These are phyloP conservation scores for Colletes collaris DNA, from an alignment of 2,888 invertebrate genomes.

Conservation along the genomic window DNA sequence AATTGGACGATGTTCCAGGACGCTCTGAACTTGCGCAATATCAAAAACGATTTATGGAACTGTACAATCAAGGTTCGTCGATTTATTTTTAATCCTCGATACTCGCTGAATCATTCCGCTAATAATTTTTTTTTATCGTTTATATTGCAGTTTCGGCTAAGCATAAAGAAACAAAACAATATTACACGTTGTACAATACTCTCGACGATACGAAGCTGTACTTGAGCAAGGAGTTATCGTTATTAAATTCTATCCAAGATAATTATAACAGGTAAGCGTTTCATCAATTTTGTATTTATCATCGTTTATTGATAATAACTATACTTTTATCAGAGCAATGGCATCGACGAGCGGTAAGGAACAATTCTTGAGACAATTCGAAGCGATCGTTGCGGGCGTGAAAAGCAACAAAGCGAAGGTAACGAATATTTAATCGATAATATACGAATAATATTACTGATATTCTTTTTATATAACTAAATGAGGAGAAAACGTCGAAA, in stretches of 20 bases:
- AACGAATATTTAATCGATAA: background rate
- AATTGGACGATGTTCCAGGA: constrained; percentile 96
- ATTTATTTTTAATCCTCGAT: constrained; percentile 23
- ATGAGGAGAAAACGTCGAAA: too few relatives aligned
- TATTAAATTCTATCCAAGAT: constrained; percentile 95
- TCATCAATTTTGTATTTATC: constrained; percentile 9
- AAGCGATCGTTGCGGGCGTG: constrained; percentile 95
- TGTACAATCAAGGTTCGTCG: constrained; percentile 94
- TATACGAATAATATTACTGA: background rate
- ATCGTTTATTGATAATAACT: constrained; percentile 1
- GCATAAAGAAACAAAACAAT: constrained; percentile 98
- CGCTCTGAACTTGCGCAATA: constrained; percentile 97
- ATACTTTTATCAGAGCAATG: constrained; percentile 88
- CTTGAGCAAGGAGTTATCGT: constrained; percentile 94
- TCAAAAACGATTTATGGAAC: constrained; percentile 96
- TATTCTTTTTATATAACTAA: too few relatives aligned
- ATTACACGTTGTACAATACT: constrained; percentile 97
- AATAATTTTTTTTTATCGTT: constrained; percentile 16
- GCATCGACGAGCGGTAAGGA: constrained; percentile 90
- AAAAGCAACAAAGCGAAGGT: constrained; percentile 93
- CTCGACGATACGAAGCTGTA: constrained; percentile 97
- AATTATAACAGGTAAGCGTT: constrained; percentile 91
- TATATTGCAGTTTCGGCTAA: constrained; percentile 92
- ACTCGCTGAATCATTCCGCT: background rate
- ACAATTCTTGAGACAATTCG: constrained; percentile 95